Evolutionary conservation across 92 coral and sea anemone genomes (phyloP).

Genomic region (Umimayanthus kanabou): DNA sequence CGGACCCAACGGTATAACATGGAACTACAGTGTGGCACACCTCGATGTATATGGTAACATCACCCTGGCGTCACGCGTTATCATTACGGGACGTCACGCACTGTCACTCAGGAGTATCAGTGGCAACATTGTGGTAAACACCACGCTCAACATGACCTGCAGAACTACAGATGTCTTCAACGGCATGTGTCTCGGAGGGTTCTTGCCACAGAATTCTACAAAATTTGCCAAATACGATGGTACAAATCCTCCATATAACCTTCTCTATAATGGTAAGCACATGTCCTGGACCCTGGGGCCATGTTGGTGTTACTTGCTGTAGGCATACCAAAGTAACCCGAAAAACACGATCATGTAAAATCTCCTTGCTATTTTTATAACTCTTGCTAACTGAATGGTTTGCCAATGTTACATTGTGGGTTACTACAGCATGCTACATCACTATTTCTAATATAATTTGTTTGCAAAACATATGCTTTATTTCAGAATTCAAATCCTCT

Average conservation of each 20-base stretch:
- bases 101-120: conserved; percentile 5
- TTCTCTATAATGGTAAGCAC: conserved; percentile 48
- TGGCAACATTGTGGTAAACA: background rate
- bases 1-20: background rate
- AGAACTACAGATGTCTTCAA: background rate
- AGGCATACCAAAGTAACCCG: conserved; percentile 47
- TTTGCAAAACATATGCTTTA: too few relatives aligned
- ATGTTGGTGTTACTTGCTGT: too few relatives aligned
- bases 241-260: too few relatives aligned
- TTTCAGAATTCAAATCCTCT: too few relatives aligned
- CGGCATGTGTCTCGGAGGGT: conserved; percentile 25
- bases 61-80: conserved; percentile 11
- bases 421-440: too few relatives aligned
- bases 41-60: background rate
- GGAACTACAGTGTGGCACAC: conserved; percentile 24
- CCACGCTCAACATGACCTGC: conserved; percentile 16
- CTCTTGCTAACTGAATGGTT: too few relatives aligned
- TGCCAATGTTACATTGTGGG: too few relatives aligned
- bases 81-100: conserved; percentile 8
- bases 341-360: background rate
- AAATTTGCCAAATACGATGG: conserved; percentile 36
- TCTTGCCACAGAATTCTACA: background rate
- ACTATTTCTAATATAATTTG: too few relatives aligned
- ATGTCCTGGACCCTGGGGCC: background rate
- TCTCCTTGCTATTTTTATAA: too few relatives aligned